phyloP scores from a whole-genome alignment of 2,113 vertebrate species.

The Cryptomyrus ogoouensis region DNA sequence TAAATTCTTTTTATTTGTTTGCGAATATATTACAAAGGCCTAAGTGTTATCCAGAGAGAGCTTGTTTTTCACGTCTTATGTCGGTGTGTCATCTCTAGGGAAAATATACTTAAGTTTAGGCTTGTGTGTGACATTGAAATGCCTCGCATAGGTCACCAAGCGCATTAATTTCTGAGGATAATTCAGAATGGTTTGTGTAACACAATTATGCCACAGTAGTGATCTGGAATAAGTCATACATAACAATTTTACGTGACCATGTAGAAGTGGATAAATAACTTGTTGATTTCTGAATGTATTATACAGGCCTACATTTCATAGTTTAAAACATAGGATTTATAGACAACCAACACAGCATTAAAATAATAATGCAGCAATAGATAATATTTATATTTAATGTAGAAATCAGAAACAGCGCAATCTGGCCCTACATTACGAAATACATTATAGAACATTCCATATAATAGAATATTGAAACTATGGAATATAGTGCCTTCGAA shows the following conservation, averaged over 20 bases:
- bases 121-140: neutral
- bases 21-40: neutral
- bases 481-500: neutral
- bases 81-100: neutral
- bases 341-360: neutral
- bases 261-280: neutral
- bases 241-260: neutral
- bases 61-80: neutral
- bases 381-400: neutral
- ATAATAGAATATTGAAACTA: neutral
- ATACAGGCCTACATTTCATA: neutral
- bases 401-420: neutral
- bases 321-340: neutral
- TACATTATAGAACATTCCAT: neutral
- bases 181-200: neutral
- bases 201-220: neutral
- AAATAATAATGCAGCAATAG: neutral
- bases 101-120: neutral
- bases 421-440: neutral
- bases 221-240: neutral
- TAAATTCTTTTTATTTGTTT: conserved; percentile 47
- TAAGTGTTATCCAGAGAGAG: neutral
- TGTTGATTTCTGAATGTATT: neutral
- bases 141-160: neutral
- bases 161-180: neutral